Evolutionary conservation across 2,113 vertebrate genomes (phyloP).

Genomic region (Puma concolor): DNA sequence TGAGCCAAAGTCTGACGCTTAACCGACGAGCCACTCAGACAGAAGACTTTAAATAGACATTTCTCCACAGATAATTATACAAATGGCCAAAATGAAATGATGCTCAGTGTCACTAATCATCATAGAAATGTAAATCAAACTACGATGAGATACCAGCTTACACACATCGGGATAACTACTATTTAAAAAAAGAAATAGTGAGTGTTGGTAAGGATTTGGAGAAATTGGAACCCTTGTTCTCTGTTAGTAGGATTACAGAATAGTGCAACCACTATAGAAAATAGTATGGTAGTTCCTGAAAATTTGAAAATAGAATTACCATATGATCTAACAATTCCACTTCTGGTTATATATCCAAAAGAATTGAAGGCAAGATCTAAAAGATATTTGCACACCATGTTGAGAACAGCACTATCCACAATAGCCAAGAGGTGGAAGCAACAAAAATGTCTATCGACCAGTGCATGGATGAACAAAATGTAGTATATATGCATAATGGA

Average conservation of each 20-base stretch:
- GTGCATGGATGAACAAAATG: background rate
- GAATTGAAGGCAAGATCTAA: background rate
- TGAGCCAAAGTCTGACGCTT: too few species aligned
- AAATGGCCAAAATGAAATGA: background rate
- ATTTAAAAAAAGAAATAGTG: background rate
- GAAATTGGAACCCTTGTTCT: background rate
- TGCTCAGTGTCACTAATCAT: background rate
- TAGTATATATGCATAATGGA: background rate
- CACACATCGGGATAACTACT: background rate
- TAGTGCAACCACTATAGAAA: background rate
- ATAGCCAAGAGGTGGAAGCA: background rate
- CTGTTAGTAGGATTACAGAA: background rate
- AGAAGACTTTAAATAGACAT: background rate
- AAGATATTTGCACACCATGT: background rate
- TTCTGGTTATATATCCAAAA: background rate
- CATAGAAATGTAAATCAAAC: background rate
- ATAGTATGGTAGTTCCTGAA: background rate
- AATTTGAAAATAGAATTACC: background rate
- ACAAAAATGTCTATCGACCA: background rate
- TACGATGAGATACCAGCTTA: background rate
- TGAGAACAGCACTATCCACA: background rate
- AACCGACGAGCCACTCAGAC: too few species aligned
- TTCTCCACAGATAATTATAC: background rate
- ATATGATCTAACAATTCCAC: background rate
- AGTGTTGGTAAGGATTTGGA: background rate